Evolutionary conservation across 2,888 invertebrate species (phyloP), one percentile per base, ranked within the genome.

Genomic region (Gerris lacustris): DNA sequence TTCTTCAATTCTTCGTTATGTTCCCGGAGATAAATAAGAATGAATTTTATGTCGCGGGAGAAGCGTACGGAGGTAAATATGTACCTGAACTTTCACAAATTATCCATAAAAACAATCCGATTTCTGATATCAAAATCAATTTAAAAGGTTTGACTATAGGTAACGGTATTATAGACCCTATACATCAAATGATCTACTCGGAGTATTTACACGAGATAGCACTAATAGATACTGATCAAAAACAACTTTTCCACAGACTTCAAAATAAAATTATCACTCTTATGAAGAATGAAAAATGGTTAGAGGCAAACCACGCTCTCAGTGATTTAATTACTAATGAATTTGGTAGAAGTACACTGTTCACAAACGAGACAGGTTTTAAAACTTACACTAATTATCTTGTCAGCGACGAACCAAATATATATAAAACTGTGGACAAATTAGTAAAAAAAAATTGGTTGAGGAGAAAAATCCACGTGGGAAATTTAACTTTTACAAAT

Each of bases 31-130:
- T 90, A 44, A 86, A 86, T 77, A 78, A 81, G 0, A 88, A 88
- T 76, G 88, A 89, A 67, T 94, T 96, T 79, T 96, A 87, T 81
- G 86, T 93, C 0, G 88, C 91, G 0, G 96, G 95, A 1, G 95
- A 96, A 82, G 93, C 92, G 0, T 94, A 94, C 78, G 93, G 86
- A 63, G 94, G 94, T 0, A 87, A 87, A 79, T 88, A 88, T 78
- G 85, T 87, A 0, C 95, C 94, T 2, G 91, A 93, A 0, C 80
- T 91, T 69, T 85, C 86, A 0, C 87, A 89, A 78, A 86, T 88
- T 0, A 91, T 91, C 70, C 86, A 89, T 76, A 84, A 85, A 74
- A 86, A 87, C 74, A 85, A 84, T 77, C 82, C 83, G 7, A 79
- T 76, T 15, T 81, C 83, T 11, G 79, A 77, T 15, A 71, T 77